Conservation (phyloP, 2,113 vertebrate species). For the Bubo bubo region DNA sequence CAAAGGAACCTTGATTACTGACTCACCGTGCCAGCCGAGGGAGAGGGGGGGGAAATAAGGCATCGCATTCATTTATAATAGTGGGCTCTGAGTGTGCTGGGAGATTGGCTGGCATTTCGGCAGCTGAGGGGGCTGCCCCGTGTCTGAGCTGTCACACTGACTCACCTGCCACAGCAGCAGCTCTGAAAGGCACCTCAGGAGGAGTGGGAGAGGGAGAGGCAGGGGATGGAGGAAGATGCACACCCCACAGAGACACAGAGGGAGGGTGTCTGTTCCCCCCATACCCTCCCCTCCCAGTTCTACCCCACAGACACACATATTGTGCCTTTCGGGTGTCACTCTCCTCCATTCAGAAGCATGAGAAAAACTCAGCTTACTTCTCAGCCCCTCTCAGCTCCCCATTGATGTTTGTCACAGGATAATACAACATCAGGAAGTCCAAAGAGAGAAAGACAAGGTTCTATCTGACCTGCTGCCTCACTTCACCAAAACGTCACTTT, state of each 20-base stretch:
- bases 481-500: background rate
- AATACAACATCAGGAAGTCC: rapidly evolving
- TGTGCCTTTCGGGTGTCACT: rapidly evolving
- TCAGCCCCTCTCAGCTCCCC: background rate
- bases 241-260: rapidly evolving
- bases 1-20: slow-evolving; percentile 62
- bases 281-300: background rate
- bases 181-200: background rate
- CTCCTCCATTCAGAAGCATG: background rate
- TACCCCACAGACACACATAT: rapidly evolving
- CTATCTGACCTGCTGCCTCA: background rate
- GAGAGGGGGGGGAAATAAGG: background rate
- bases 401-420: rapidly evolving
- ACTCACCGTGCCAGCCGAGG: slow-evolving; percentile 44
- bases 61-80: background rate
- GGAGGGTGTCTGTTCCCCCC: background rate
- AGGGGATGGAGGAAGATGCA: background rate
- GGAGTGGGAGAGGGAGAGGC: background rate
- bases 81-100: slow-evolving; percentile 48
- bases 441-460: background rate
- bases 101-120: slow-evolving; percentile 68
- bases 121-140: slow-evolving; percentile 68
- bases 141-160: slow-evolving; percentile 63
- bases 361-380: background rate
- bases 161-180: slow-evolving; percentile 53